Conservation (phyloP, 2,113 vertebrate species). For the Aix galericulata region DNA sequence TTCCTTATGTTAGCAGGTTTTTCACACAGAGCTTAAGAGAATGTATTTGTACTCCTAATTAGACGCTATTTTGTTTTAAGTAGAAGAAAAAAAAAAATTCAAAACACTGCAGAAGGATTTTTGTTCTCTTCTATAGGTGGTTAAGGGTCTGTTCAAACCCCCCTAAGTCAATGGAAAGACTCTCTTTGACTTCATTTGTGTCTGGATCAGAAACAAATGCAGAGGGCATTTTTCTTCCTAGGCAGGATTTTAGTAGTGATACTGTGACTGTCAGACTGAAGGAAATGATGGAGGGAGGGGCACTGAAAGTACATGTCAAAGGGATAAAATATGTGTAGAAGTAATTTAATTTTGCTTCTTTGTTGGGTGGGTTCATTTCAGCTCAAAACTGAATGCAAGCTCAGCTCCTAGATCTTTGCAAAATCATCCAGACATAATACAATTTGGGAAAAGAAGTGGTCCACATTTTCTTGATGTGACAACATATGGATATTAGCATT, state of each 20-base stretch:
- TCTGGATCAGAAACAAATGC: neutral
- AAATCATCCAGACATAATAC: slow-evolving; percentile 46
- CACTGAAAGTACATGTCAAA: slow-evolving; percentile 49
- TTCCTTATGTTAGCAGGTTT: neutral
- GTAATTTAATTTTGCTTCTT: slow-evolving; percentile 42
- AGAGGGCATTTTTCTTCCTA: slow-evolving; percentile 7
- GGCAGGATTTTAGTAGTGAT: neutral
- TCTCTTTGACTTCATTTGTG: neutral
- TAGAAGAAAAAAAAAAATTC: neutral
- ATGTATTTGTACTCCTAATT: neutral
- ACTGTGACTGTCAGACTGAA: neutral
- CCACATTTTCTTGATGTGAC: slow-evolving; percentile 17
- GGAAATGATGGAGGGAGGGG: slow-evolving; percentile 2
- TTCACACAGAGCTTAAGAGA: neutral
- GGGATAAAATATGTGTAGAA: slow-evolving; percentile 47
- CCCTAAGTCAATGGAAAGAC: neutral
- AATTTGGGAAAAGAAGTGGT: slow-evolving; percentile 44
- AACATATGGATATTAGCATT: slow-evolving; percentile 27
- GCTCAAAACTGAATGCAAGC: slow-evolving; percentile 25
- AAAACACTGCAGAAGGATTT: neutral
- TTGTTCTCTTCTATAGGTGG: neutral
- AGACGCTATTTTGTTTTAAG: neutral
- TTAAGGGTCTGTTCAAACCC: neutral
- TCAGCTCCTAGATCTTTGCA: slow-evolving; percentile 19
- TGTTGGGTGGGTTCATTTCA: slow-evolving; percentile 42